Evolutionary conservation across 2,888 invertebrate genomes (phyloP), one percentile per base, ranked within the genome.

Genomic region (Tortrix viridana): DNA sequence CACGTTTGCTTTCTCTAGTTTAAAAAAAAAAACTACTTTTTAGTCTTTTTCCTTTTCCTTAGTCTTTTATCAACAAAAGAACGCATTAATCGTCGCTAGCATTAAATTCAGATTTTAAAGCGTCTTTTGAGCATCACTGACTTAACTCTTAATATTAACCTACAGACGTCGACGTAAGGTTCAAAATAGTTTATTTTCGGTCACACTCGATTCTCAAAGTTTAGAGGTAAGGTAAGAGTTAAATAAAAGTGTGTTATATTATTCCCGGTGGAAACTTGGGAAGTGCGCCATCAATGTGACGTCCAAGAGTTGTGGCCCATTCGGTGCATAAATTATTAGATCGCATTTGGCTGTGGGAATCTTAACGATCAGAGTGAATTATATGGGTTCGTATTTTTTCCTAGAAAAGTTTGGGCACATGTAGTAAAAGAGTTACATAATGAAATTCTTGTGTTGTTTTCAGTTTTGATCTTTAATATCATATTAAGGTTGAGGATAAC

Each of bases 291-390:
- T 49, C 57, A 26, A 49, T 48, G 60, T 48, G 32, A 2, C 49
- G 48, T 23, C 3, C 3, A 49, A 44, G 60, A 55, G 43, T 61
- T 61, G 60, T 49, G 61, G 61, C 22, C 49, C 50, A 56, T 61
- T 56, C 61, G 37, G 22, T 61, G 61, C 53, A 61, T 61, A 50
- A 61, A 50, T 61, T 14, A 61, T 55, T 41, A 23, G 26, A 19
- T 19, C 41, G 43, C 48, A 47, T 48, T 18, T 14, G 14, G 41
- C n/a, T n/a, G n/a, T 26, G 38, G 12, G 16, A 19, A 19, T 18
- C 20, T 47, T 47, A 52, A 52, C 22, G 22, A 16, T 53, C 41
- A 20, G 38, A 53, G 37, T 50, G 37, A 20, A 37, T 50, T 52
- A 53, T 53, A 20, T 41, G 38, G 22, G 22, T 53, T 22, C 4